Conservation (phyloP, 2,888 invertebrate genomes). For the Drosophila mercatorum region DNA sequence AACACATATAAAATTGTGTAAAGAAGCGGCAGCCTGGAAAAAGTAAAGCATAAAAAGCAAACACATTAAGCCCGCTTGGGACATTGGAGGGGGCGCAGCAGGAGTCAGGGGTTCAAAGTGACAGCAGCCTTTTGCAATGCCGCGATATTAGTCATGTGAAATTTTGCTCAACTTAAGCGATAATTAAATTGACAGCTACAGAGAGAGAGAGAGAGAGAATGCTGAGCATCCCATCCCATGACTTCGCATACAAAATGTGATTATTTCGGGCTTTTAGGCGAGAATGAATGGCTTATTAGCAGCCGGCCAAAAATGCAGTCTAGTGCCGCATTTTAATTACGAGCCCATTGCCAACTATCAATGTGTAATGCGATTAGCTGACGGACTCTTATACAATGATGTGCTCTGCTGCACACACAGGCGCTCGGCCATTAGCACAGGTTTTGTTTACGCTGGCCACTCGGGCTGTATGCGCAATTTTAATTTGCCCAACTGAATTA, state of each 20-base stretch:
- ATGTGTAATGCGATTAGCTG: conserved; percentile 71
- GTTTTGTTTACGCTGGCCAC: conserved; percentile 30
- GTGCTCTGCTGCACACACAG: background rate
- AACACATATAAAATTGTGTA: conserved; percentile 31
- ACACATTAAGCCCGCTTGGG: conserved; percentile 15
- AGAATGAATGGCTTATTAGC: conserved; percentile 33
- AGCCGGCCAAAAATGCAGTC: conserved; percentile 24
- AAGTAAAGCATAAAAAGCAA: conserved; percentile 26
- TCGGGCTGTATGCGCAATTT: conserved; percentile 61
- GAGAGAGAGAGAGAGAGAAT: background rate
- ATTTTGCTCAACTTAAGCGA: conserved; percentile 63
- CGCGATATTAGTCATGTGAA: conserved; percentile 74
- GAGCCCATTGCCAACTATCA: conserved; percentile 60
- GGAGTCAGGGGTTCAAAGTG: conserved; percentile 13
- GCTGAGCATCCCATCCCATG: conserved; percentile 13
- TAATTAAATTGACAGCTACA: conserved; percentile 69
- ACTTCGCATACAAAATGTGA: conserved; percentile 48
- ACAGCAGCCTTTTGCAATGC: conserved; percentile 45
- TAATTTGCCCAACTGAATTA: conserved; percentile 70
- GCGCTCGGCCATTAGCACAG: conserved; percentile 11
- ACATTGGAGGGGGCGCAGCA: background rate
- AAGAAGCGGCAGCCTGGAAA: conserved; percentile 11
- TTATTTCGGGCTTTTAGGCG: conserved; percentile 55
- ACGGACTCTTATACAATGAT: conserved; percentile 26
- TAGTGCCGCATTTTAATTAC: conserved; percentile 64